These are phyloP conservation scores for Orcinus orca DNA, from an alignment of 2,113 vertebrate species.

Conservation along the genomic window DNA sequence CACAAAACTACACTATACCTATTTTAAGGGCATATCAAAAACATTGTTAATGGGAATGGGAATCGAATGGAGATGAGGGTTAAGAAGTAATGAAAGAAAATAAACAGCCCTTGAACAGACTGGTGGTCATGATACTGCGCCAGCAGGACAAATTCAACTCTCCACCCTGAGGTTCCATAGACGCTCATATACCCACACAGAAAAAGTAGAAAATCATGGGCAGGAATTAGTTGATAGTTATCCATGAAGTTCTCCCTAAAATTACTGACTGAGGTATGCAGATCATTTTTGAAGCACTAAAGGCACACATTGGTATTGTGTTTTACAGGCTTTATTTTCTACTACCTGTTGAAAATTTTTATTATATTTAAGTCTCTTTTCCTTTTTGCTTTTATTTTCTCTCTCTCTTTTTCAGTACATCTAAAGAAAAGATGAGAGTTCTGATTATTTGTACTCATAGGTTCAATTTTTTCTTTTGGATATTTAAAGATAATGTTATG, in stretches of 20 bases:
- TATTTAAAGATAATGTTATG: not conserved
- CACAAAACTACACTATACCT: not conserved
- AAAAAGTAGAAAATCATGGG: not conserved
- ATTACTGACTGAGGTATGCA: not conserved
- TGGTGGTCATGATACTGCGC: not conserved
- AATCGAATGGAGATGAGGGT: not conserved
- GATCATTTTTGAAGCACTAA: not conserved
- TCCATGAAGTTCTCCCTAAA: constrained; percentile 9
- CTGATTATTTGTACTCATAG: not conserved
- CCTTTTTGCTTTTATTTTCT: not conserved
- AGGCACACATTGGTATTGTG: not conserved
- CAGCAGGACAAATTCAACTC: not conserved
- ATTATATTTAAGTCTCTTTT: not conserved
- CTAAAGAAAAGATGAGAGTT: not conserved
- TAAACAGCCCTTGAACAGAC: not conserved
- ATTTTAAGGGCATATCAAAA: not conserved
- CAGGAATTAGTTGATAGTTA: not conserved
- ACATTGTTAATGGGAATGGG: not conserved
- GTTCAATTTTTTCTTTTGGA: not conserved
- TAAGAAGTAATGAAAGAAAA: not conserved
- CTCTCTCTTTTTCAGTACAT: not conserved
- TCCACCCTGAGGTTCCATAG: not conserved
- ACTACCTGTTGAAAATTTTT: not conserved
- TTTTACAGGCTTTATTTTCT: not conserved
- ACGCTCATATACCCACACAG: not conserved